Percentiles rank a stretch among this genome's conserved stretches.
Conservation (phyloP, 2,888 invertebrate genomes). For the Drosophila emarginata region DNA sequence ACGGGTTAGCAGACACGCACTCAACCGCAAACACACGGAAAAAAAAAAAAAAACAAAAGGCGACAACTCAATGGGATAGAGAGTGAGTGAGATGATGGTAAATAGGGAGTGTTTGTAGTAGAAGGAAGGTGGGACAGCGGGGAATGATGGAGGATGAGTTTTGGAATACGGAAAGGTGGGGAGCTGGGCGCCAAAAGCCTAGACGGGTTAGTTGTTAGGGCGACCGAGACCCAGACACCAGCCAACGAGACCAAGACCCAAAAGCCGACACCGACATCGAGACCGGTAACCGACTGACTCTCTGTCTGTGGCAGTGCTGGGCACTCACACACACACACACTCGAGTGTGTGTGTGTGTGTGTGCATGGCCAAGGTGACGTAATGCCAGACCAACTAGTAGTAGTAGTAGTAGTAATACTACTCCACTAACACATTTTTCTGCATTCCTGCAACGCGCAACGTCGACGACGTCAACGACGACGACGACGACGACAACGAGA, state of each 20-base stretch:
- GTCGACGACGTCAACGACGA: slow-evolving; percentile 18
- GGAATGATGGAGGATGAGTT: no score
- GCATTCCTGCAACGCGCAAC: slow-evolving; percentile 76
- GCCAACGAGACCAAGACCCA: slow-evolving; percentile 47
- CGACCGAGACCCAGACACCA: slow-evolving; percentile 64
- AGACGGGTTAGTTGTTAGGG: slow-evolving; percentile 48
- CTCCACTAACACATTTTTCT: slow-evolving; percentile 83
- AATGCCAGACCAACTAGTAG: slow-evolving; percentile 68
- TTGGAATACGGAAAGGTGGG: not conserved
- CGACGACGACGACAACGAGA: slow-evolving; percentile 40
- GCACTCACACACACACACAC: slow-evolving; percentile 23
- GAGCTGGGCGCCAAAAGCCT: not conserved
- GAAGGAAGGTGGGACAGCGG: no score
- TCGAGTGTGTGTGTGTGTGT: not conserved
- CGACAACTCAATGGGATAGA: not conserved
- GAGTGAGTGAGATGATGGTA: not conserved
- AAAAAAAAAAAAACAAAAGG: not conserved
- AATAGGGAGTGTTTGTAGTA: not conserved
- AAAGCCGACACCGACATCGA: slow-evolving; percentile 31
- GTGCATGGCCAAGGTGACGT: slow-evolving; percentile 77
- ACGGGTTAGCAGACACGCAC: not conserved
- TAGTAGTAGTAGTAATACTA: slow-evolving; percentile 57
- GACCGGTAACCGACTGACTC: slow-evolving; percentile 3
- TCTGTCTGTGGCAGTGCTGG: slow-evolving; percentile 1
- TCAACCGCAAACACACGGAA: not conserved